phyloP scores from a whole-genome alignment of 2,888 invertebrate genomes.

The Thyatira batis region DNA sequence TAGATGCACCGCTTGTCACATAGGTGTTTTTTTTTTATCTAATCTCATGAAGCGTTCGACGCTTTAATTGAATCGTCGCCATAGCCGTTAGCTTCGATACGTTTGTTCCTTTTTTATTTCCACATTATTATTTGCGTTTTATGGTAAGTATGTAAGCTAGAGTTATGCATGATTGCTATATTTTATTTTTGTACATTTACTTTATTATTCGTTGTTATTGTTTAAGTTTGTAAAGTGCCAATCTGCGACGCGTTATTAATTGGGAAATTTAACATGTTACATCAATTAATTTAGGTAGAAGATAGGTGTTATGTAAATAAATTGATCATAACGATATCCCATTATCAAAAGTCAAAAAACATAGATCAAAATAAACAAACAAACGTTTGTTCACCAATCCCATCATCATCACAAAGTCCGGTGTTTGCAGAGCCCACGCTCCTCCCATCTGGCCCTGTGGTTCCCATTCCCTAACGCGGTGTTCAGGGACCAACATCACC shows the following conservation, averaged over 20 bases:
- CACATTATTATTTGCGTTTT: slow-evolving; percentile 49
- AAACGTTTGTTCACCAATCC: not conserved
- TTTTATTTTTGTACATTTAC: slow-evolving; percentile 41
- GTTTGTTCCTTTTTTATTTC: slow-evolving; percentile 30
- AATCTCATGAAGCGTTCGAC: slow-evolving; percentile 26
- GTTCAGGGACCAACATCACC: slow-evolving; percentile 78
- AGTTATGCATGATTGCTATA: slow-evolving; percentile 62
- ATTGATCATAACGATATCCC: not conserved
- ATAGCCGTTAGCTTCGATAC: slow-evolving; percentile 9
- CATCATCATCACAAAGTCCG: slow-evolving; percentile 24
- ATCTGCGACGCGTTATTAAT: not conserved
- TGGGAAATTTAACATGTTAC: no score
- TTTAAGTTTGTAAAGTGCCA: slow-evolving; percentile 32
- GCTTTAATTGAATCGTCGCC: slow-evolving; percentile 16
- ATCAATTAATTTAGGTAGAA: not conserved
- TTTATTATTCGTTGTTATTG: slow-evolving; percentile 38
- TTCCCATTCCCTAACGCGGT: slow-evolving; percentile 84
- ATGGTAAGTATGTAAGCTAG: slow-evolving; percentile 63
- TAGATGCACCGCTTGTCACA: slow-evolving; percentile 80
- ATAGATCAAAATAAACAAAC: not conserved
- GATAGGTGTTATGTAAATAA: no score
- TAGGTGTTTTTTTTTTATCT: slow-evolving; percentile 68
- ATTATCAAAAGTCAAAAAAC: not conserved
- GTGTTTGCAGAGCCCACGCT: slow-evolving; percentile 81
- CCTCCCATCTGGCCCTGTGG: slow-evolving; percentile 82